Evolutionary conservation across 2,113 vertebrate genomes (phyloP).

Genomic region (Cyprinodon brontotheroides): DNA sequence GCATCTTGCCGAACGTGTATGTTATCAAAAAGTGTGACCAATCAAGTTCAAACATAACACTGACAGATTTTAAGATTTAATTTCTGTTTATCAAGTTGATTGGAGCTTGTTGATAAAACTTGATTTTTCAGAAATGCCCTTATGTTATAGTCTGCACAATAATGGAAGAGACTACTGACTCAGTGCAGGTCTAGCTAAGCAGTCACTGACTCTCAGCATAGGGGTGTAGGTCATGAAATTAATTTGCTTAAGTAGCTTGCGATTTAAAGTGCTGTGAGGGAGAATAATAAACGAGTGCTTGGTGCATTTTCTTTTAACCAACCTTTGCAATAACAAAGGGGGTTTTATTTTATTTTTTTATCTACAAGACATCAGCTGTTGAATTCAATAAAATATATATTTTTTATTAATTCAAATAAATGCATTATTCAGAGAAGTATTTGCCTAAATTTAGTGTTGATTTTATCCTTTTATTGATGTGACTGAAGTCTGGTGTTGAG

Average conservation of each 20-base stretch:
- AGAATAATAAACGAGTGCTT: background rate
- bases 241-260: background rate
- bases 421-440: background rate
- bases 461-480: slow-evolving; percentile 4
- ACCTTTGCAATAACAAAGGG: too few species aligned
- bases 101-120: background rate
- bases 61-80: background rate
- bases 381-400: background rate
- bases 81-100: background rate
- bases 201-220: background rate
- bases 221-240: background rate
- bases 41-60: background rate
- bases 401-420: background rate
- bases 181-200: too few species aligned
- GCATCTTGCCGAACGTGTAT: background rate
- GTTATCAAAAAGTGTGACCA: background rate
- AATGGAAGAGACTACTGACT: background rate
- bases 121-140: background rate
- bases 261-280: background rate
- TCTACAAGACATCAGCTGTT: background rate
- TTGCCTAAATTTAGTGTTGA: background rate
- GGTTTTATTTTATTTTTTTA: background rate
- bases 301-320: background rate
- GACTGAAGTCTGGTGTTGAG: slow-evolving; percentile 8
- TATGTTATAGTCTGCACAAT: background rate